Conservation (phyloP, 2,113 vertebrate genomes). For the Ptilonorhynchus violaceus region DNA sequence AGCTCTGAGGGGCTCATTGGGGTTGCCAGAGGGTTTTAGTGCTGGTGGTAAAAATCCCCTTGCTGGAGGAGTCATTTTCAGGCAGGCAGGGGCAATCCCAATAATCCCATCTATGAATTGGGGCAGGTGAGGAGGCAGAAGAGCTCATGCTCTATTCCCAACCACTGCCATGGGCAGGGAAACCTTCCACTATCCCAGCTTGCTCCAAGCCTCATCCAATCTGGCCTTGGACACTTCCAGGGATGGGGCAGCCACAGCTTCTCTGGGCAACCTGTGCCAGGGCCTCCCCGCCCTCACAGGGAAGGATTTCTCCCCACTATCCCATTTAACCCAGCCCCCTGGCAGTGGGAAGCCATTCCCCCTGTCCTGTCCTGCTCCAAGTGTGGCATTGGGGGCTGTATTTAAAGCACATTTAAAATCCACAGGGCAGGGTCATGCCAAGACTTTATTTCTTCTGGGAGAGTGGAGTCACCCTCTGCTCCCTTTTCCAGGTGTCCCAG, state of each 20-base stretch:
- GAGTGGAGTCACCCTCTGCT: not conserved
- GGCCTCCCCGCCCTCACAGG: not conserved
- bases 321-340: not conserved
- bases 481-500: not conserved
- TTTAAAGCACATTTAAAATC: not conserved
- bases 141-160: not conserved
- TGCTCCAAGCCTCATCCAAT: fast-evolving
- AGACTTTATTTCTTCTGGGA: not conserved
- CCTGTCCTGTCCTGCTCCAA: not conserved
- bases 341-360: not conserved
- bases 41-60: fast-evolving
- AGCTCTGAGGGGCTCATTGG: fast-evolving
- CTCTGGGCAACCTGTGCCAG: not conserved
- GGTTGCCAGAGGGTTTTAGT: not conserved
- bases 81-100: not conserved
- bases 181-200: fast-evolving
- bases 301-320: not conserved
- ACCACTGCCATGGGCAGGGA: not conserved
- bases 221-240: not conserved
- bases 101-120: not conserved
- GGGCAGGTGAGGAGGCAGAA: not conserved
- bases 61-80: not conserved
- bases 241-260: not conserved
- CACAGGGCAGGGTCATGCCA: not conserved
- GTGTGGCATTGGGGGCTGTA: fast-evolving